Base-by-base conservation (phyloP, 1,140 invertebrate genomes). In the Arion vulgaris region DNA sequence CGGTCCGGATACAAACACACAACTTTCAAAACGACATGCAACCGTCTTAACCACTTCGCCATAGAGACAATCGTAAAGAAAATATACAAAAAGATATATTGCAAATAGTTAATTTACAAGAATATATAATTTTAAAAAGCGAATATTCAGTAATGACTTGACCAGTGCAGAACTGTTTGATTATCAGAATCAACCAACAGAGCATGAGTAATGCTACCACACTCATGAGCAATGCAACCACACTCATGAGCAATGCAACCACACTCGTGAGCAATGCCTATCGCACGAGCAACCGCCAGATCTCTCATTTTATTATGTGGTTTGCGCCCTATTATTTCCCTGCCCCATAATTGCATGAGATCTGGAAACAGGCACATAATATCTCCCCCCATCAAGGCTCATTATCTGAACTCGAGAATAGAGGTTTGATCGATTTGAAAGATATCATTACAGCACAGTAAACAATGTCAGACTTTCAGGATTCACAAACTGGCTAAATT, bases 381-480 rank as follows among this genome's bases (percentile, higher is more conserved):
- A 66, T 66, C 62, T 66, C 17, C 62, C 17, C 62, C 62, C 28
- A 32, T 28, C 28, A 32, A 5, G 62, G 7, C 17, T 66, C 28
- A 66, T 66, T 66, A 66, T 66, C 62, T 13, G 62, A 5, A 11
- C 62, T 66, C 62, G n/a, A 32, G 62, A 66, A 28, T 28, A 23
- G 19, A 32, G 2, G 62, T 1, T 28, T 7, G 62, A 66, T 66
- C 62, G 62, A 66, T 66, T 15, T 11, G 62, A 5, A 7, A 66
- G n/a, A 66, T 66, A 34, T 66, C 62, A 66, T 66, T 66, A 66
- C 28, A 66, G 9, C 62, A 23, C n/a, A 32, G 62, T 66, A 66
- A 66, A 66, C 28, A 66, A 5, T 66, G 62, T 34, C 32, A 66
- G 1, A 66, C 2, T 57, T 66, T 34, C 62, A 28, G 62, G 62